Evolutionary conservation across 2,888 invertebrate species (phyloP).

Genomic region (Drosophila anomalata): DNA sequence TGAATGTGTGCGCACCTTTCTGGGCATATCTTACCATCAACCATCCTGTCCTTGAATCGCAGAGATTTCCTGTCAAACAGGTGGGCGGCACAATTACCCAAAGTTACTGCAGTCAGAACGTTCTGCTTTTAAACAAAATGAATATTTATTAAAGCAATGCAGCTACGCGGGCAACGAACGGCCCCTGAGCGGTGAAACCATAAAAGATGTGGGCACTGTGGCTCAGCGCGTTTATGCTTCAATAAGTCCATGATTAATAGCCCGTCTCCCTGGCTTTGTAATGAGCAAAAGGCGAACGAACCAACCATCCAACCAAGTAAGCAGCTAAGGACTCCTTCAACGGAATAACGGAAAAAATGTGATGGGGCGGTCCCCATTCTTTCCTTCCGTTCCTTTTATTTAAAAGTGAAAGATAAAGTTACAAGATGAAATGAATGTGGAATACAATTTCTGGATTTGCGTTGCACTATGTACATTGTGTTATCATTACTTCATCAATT

Average conservation of each 20-base stretch:
- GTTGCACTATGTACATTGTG: background rate
- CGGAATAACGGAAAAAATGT: slow-evolving; percentile 16
- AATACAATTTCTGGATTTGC: background rate
- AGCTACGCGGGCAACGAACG: slow-evolving; percentile 11
- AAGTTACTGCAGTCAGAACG: slow-evolving; percentile 28
- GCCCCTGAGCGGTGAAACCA: slow-evolving; percentile 34
- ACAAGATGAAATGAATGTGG: slow-evolving; percentile 20
- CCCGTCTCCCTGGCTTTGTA: slow-evolving; percentile 63
- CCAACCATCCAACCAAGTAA: slow-evolving; percentile 10
- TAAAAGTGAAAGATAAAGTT: slow-evolving; percentile 17
- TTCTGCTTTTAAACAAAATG: slow-evolving; percentile 62
- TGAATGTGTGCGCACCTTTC: slow-evolving; percentile 30
- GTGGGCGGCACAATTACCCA: slow-evolving; percentile 59
- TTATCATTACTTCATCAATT: background rate
- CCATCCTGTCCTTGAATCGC: slow-evolving; percentile 40
- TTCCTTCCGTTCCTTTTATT: background rate
- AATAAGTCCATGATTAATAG: slow-evolving; percentile 82
- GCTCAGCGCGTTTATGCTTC: slow-evolving; percentile 81
- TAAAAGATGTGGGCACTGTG: slow-evolving; percentile 59
- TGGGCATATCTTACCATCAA: slow-evolving; percentile 7
- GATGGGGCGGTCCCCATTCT: background rate
- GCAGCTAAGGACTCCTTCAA: slow-evolving; percentile 29
- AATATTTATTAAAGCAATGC: slow-evolving; percentile 70
- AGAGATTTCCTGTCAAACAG: slow-evolving; percentile 65
- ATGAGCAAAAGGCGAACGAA: slow-evolving; percentile 70